These are phyloP conservation scores for Cactoblastis cactorum DNA, from an alignment of 2,888 invertebrate genomes.

Conservation along the genomic window DNA sequence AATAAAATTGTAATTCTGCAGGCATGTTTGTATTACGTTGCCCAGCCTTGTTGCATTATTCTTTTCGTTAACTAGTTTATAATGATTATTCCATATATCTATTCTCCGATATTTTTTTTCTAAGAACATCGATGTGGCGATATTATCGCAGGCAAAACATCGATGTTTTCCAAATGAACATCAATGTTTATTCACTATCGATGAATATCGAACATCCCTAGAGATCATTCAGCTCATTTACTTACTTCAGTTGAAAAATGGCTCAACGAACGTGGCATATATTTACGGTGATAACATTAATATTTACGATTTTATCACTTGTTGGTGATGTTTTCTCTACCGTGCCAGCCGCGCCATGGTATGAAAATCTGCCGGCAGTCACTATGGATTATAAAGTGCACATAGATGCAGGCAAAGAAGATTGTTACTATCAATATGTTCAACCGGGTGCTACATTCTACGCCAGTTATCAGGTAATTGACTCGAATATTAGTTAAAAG, in stretches of 20 bases:
- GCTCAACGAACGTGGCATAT: slow-evolving; percentile 76
- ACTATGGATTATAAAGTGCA: slow-evolving; percentile 98
- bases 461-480: slow-evolving; percentile 92
- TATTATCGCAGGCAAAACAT: too few relatives aligned
- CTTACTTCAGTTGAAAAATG: slow-evolving; percentile 50
- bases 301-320: slow-evolving; percentile 74
- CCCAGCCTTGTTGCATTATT: too few relatives aligned
- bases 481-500: slow-evolving; percentile 11
- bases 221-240: background rate
- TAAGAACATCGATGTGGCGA: too few relatives aligned
- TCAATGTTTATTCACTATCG: too few relatives aligned
- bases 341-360: slow-evolving; percentile 85
- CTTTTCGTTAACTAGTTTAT: too few relatives aligned
- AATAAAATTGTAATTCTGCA: too few relatives aligned
- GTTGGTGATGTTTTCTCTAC: slow-evolving; percentile 72
- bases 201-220: too few relatives aligned
- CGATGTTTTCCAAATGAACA: too few relatives aligned
- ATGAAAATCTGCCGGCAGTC: slow-evolving; percentile 92
- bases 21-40: too few relatives aligned
- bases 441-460: slow-evolving; percentile 95
- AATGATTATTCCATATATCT: too few relatives aligned
- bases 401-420: slow-evolving; percentile 94
- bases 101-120: too few relatives aligned
- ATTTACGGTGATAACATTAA: slow-evolving; percentile 61
- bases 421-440: slow-evolving; percentile 97